A percentile compares a stretch with the other conserved stretches of the same genome.
phyloP scores from a whole-genome alignment of 2,888 invertebrate species.

The Euplagia quadripunctaria region DNA sequence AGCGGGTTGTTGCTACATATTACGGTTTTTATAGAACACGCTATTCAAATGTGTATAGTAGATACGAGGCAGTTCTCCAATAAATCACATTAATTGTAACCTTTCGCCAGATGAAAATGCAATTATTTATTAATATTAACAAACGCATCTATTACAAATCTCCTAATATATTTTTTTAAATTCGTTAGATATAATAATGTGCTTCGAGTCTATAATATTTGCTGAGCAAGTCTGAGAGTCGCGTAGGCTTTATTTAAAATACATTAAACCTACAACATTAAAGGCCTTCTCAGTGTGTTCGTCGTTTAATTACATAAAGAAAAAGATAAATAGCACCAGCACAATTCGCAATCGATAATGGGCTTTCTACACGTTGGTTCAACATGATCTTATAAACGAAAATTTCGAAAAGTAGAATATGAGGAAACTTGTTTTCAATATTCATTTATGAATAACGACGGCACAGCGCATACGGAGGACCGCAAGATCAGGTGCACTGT shows the following conservation, averaged over 20 bases:
- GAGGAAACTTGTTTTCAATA: neutral
- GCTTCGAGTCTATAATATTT: conserved; percentile 55
- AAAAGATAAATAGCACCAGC: conserved; percentile 41
- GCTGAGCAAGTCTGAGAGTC: conserved; percentile 61
- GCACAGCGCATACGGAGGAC: too few relatives aligned
- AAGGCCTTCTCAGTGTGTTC: conserved; percentile 48
- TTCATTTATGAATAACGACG: neutral
- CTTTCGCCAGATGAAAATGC: conserved; percentile 47
- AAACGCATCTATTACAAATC: conserved; percentile 60
- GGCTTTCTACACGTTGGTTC: neutral
- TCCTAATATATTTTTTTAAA: conserved; percentile 65
- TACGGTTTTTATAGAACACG: neutral
- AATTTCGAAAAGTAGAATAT: neutral
- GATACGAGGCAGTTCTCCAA: conserved; percentile 50
- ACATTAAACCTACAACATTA: conserved; percentile 51
- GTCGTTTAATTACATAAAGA: conserved; percentile 18
- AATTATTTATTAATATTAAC: conserved; percentile 47
- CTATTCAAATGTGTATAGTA: neutral
- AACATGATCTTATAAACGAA: neutral
- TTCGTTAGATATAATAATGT: conserved; percentile 71
- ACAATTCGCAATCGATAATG: conserved; percentile 9
- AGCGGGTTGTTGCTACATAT: neutral
- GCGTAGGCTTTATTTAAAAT: conserved; percentile 50
- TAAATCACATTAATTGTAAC: conserved; percentile 65
- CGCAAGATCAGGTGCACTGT: too few relatives aligned